Base-by-base conservation (phyloP, 30 jellyfish, hydroid and myxozoan genomes). In the Aurelia aurita complex sp. Pacific region DNA sequence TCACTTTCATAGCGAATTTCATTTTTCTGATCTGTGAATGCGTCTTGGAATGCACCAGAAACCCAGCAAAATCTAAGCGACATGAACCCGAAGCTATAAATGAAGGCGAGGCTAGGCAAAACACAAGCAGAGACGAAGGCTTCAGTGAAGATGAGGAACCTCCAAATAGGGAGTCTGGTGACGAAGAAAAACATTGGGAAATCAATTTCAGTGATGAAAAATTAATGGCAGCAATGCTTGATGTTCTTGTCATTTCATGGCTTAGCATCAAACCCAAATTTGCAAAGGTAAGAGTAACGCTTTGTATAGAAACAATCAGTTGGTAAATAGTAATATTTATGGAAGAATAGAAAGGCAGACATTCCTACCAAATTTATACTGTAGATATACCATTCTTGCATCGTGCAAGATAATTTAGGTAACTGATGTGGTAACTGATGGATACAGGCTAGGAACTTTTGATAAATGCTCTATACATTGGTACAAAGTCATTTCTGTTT, bases 241-340 rank as follows among this genome's bases (percentile, higher is more conserved):
- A 79, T 35, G 81, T 79, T 35, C 89, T 79, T 42, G 52, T 54
- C 19, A 79, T 79, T 11, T 43, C 80, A 17, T 79, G 89, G 89
- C 67, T 79, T 8, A 65, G 89, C 72, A 79, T 79, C 61, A 79
- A 79, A 29, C 80, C 62, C 23, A 79, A 79, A 51, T 64, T 79
- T 11, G 89, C 66, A 69, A 79, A 64, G 89, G 89, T 79, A 46
- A 60, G 23, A 8, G 11, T 46, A 4, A 36, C 17, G 13, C 42
- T 9, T 35, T 19, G 33, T 16, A 42, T 51, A 71, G 18, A 38
- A 2, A 38, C 3, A 2, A 38, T 38, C 50, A 2, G 3, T 38
- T 38, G 50, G 50, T 38, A 38, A 38, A 38, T 38, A 5, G 5
- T 38, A 2, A 38, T 38, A 10, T 14, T 64, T 64, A 36, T 18